These are phyloP conservation scores for Rhea pennata DNA, from an alignment of 2,113 vertebrate species.

Conservation along the genomic window DNA sequence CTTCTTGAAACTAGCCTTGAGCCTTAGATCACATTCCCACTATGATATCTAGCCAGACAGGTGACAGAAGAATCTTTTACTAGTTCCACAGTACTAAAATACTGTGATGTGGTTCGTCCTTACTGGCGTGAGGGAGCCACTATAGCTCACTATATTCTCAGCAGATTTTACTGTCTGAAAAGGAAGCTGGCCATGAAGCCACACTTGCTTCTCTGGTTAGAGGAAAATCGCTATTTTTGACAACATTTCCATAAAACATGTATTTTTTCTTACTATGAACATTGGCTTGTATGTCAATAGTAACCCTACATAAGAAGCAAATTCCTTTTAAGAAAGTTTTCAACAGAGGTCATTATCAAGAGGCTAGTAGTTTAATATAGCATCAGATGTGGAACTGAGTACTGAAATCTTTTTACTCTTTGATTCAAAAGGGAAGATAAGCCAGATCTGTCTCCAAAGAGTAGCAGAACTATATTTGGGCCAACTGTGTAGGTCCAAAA, in stretches of 20 bases:
- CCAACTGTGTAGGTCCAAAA: background rate
- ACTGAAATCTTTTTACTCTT: background rate
- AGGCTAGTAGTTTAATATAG: background rate
- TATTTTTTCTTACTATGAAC: background rate
- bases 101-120: background rate
- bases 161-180: background rate
- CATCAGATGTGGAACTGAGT: background rate
- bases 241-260: background rate
- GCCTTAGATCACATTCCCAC: background rate
- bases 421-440: background rate
- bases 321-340: background rate
- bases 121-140: background rate
- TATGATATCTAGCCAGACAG: background rate
- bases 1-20: background rate
- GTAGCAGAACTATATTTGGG: background rate
- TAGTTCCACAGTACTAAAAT: background rate
- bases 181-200: background rate
- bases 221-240: background rate
- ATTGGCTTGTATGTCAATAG: background rate
- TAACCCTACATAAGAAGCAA: rapidly evolving
- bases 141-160: background rate
- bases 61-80: background rate
- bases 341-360: background rate
- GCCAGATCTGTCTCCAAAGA: background rate
- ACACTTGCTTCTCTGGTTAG: background rate